These are phyloP conservation scores for Sphenodon punctatus DNA, from an alignment of 2,797 vertebrate genomes.

Conservation along the genomic window DNA sequence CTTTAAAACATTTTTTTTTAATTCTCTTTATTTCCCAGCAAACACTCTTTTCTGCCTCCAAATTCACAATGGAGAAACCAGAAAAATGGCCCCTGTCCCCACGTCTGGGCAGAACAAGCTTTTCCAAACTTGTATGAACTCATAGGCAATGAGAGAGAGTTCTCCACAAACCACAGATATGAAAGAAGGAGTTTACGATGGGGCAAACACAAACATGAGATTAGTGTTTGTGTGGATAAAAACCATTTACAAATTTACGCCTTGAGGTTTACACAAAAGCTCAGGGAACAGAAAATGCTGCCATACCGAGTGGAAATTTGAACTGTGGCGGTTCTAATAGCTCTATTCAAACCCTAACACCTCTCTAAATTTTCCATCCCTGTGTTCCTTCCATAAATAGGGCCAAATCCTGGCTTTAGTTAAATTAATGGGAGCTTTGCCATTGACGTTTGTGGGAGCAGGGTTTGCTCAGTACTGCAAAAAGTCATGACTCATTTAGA, in stretches of 20 bases:
- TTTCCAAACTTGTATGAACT: background rate
- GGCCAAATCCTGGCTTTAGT: slow-evolving; percentile 14
- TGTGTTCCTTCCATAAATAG: background rate
- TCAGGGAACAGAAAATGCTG: background rate
- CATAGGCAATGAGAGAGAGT: background rate
- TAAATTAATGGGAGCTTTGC: slow-evolving; percentile 12
- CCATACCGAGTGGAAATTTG: background rate
- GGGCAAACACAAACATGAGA: background rate
- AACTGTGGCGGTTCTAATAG: slow-evolving; percentile 9
- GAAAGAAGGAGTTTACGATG: background rate
- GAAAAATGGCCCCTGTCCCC: background rate
- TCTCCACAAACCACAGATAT: background rate
- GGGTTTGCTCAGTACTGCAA: slow-evolving; percentile 41
- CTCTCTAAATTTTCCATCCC: slow-evolving; percentile 18
- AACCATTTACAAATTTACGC: slow-evolving; percentile 6
- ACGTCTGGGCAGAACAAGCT: background rate
- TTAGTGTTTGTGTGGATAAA: background rate
- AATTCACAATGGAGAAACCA: background rate
- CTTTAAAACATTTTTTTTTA: too few species aligned
- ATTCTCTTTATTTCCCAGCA: too few species aligned
- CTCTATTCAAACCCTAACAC: slow-evolving; percentile 8
- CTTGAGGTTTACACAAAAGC: background rate
- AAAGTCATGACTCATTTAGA: slow-evolving; percentile 59
- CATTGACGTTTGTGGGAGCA: slow-evolving; percentile 15
- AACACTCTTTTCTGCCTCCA: background rate